Conservation (phyloP, 2,888 invertebrate genomes). For the Globia sparganii region DNA sequence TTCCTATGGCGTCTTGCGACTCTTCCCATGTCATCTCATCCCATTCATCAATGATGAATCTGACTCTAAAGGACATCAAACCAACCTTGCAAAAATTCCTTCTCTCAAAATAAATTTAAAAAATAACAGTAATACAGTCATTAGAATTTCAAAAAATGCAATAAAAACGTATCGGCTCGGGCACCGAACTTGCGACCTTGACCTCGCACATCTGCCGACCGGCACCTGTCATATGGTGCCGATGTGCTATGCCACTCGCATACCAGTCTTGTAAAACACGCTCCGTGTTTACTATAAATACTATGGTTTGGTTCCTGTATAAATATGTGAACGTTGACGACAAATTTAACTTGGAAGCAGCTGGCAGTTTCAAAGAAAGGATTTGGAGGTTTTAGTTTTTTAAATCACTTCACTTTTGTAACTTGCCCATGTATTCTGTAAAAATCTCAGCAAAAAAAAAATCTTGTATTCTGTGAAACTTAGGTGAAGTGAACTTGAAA, state of each 20-base stretch:
- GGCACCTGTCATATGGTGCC: conserved; percentile 70
- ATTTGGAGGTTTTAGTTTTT: no score
- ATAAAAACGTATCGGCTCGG: conserved; percentile 49
- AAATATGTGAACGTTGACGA: background rate
- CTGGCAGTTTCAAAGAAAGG: no score
- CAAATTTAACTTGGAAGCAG: background rate
- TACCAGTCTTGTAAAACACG: conserved; percentile 11
- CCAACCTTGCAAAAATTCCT: background rate
- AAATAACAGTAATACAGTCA: conserved; percentile 10
- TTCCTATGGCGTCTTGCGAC: no score
- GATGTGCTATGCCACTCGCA: conserved; percentile 10
- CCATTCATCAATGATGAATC: background rate
- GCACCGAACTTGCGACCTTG: conserved; percentile 69
- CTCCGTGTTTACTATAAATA: conserved; percentile 32
- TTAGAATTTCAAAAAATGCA: conserved; percentile 42
- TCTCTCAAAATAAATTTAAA: background rate
- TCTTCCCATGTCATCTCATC: no score
- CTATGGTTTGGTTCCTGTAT: conserved; percentile 2
- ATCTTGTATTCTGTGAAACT: no score
- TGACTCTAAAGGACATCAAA: background rate
- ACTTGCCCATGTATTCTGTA: no score
- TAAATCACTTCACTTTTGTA: no score
- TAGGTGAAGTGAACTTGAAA: no score
- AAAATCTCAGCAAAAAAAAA: no score
- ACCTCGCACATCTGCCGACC: conserved; percentile 63